A percentile compares a stretch with the other conserved stretches of the same genome.
Evolutionary conservation across 2,113 vertebrate genomes (phyloP).

Genomic region (Tachuris rubrigastra): DNA sequence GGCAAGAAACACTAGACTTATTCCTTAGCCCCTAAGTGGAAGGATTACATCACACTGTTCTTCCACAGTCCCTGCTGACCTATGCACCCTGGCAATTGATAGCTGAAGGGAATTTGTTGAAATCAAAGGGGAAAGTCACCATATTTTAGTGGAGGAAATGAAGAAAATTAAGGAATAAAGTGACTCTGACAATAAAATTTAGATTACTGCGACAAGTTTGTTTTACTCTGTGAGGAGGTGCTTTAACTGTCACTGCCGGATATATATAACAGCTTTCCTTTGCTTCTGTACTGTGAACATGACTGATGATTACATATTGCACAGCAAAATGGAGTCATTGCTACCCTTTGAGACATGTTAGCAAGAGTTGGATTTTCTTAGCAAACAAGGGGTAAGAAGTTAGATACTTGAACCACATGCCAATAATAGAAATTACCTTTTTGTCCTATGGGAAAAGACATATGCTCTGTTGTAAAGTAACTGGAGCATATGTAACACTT

Average conservation of each 20-base stretch:
- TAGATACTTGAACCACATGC: background rate
- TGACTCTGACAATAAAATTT: background rate
- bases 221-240: background rate
- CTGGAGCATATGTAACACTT: background rate
- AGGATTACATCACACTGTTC: background rate
- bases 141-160: background rate
- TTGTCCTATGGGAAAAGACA: background rate
- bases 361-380: background rate
- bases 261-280: background rate
- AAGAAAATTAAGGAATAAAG: background rate
- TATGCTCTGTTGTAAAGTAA: background rate
- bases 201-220: background rate
- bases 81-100: background rate
- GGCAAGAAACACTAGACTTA: background rate
- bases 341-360: background rate
- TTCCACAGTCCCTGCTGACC: background rate
- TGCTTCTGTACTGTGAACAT: fast-evolving
- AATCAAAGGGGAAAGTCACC: background rate
- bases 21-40: background rate
- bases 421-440: background rate
- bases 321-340: background rate
- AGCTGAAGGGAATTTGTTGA: constrained; percentile 2
- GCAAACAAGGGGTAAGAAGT: background rate
- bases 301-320: background rate
- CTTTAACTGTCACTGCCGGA: background rate